Evolutionary conservation across 2,888 invertebrate genomes (phyloP).

Genomic region (Orthosia incerta): DNA sequence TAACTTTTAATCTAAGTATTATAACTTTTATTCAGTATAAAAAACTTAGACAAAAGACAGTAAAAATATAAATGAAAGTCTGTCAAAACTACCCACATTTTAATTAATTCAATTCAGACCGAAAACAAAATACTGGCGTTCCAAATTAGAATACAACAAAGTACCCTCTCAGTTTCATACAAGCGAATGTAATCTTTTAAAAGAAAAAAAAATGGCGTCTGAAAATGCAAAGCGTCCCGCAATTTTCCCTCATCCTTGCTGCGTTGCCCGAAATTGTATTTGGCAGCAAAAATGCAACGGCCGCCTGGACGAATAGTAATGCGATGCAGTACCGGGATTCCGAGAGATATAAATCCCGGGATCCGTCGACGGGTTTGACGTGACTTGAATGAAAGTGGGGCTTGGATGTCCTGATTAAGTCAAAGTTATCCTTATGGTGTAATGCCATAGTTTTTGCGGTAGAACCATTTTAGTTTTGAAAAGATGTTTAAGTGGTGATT

Average conservation of each 20-base stretch:
- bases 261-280: slow-evolving; percentile 64
- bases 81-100: background rate
- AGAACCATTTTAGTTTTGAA: slow-evolving; percentile 34
- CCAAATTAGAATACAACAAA: slow-evolving; percentile 46
- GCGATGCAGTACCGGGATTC: slow-evolving; percentile 62
- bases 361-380: slow-evolving; percentile 57
- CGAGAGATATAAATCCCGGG: slow-evolving; percentile 65
- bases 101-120: slow-evolving; percentile 17
- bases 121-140: slow-evolving; percentile 24
- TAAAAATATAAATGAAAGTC: too few relatives aligned
- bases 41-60: too few relatives aligned
- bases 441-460: slow-evolving; percentile 48
- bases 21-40: too few relatives aligned
- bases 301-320: slow-evolving; percentile 61
- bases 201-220: slow-evolving; percentile 27
- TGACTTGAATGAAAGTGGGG: slow-evolving; percentile 58
- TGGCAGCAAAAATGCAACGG: slow-evolving; percentile 65
- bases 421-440: slow-evolving; percentile 46
- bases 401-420: slow-evolving; percentile 51
- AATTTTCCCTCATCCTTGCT: slow-evolving; percentile 52
- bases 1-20: too few relatives aligned
- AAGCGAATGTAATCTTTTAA: slow-evolving; percentile 39
- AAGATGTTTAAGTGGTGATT: slow-evolving; percentile 38
- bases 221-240: slow-evolving; percentile 50
- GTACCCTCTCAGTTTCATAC: slow-evolving; percentile 27